Percentiles rank a stretch among this genome's conserved stretches.
phyloP scores from a whole-genome alignment of 2,797 vertebrate species.

The Micromesistius poutassou region DNA sequence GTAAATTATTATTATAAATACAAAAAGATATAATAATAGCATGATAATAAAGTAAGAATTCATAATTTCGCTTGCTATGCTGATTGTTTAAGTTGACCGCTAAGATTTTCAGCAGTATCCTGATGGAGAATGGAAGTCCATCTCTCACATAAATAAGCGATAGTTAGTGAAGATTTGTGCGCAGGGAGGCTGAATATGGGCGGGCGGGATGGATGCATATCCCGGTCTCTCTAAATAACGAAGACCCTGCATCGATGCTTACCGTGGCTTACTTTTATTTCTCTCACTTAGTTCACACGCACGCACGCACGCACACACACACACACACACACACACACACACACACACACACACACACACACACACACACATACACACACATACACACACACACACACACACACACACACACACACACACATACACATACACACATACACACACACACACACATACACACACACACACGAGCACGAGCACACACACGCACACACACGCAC shows the following conservation, averaged over 20 bases:
- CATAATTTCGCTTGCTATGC: background rate
- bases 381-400: background rate
- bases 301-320: background rate
- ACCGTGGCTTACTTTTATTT: background rate
- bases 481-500: background rate
- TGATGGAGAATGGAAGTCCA: background rate
- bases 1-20: background rate
- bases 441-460: background rate
- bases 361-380: background rate
- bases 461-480: background rate
- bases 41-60: background rate
- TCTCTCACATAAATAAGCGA: background rate
- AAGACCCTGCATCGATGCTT: background rate
- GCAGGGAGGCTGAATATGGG: background rate
- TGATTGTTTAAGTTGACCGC: background rate
- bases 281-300: background rate
- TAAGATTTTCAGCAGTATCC: background rate
- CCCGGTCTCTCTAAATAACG: background rate
- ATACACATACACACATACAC: background rate
- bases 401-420: background rate
- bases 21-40: background rate
- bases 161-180: background rate
- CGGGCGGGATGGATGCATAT: background rate
- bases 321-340: constrained; percentile 4
- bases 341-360: background rate